phyloP scores from a whole-genome alignment of 2,888 invertebrate species.

The Tipula lateralis region DNA sequence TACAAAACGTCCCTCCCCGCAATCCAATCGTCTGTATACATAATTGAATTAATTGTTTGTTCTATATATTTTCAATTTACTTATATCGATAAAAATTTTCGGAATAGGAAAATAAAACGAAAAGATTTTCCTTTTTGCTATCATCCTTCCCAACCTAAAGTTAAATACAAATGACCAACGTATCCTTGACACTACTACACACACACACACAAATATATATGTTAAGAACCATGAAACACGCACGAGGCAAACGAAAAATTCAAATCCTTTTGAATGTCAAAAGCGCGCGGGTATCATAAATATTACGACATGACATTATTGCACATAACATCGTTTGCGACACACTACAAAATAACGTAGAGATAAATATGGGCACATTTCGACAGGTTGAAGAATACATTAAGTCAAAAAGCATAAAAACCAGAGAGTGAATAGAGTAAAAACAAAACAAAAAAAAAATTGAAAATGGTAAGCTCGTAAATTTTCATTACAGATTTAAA shows the following conservation, averaged over 20 bases:
- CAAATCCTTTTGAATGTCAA: neutral
- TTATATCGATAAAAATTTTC: neutral
- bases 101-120: neutral
- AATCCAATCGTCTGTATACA: neutral
- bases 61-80: neutral
- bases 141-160: neutral
- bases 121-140: neutral
- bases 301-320: neutral
- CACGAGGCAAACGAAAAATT: neutral
- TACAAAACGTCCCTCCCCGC: neutral
- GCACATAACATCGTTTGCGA: neutral
- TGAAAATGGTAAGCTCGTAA: slow-evolving; percentile 11
- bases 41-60: neutral
- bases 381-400: slow-evolving; percentile 19
- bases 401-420: slow-evolving; percentile 24
- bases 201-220: neutral
- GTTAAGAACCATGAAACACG: neutral
- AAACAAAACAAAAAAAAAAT: neutral
- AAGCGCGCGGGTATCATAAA: neutral
- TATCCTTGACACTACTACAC: neutral
- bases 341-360: neutral
- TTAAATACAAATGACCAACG: neutral
- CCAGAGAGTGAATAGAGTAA: neutral
- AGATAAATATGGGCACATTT: neutral
- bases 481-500: slow-evolving; percentile 1